Percentiles rank a stretch among this genome's conserved stretches.
Evolutionary conservation across 2,797 vertebrate species (phyloP).

Genomic region (Balearica regulorum): DNA sequence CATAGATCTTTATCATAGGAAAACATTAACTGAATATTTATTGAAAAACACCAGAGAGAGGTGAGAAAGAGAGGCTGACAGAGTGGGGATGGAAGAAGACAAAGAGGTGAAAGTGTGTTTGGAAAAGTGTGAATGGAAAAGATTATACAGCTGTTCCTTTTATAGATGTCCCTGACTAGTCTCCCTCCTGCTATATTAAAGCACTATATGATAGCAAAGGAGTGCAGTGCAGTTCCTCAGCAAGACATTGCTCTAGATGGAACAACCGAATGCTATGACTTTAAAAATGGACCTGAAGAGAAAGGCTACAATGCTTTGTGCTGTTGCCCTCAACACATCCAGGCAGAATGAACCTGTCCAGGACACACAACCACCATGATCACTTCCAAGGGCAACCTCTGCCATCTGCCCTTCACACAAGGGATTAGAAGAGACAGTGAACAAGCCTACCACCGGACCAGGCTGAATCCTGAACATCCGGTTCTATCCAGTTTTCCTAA

Average conservation of each 20-base stretch:
- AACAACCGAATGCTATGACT: not conserved
- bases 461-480: not conserved
- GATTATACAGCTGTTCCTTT: not conserved
- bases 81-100: not conserved
- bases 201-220: not conserved
- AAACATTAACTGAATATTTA: constrained; percentile 63
- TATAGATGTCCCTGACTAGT: not conserved
- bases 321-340: not conserved
- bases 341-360: not conserved
- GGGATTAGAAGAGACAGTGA: not conserved
- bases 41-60: constrained; percentile 11
- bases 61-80: not conserved
- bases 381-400: not conserved
- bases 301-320: not conserved
- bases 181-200: not conserved
- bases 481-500: not conserved
- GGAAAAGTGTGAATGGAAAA: not conserved
- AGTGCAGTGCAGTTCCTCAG: not conserved
- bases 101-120: not conserved
- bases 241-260: not conserved
- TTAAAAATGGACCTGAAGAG: not conserved
- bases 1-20: constrained; percentile 43
- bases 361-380: not conserved
- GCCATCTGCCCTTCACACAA: not conserved
- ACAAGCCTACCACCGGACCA: not conserved